Base-by-base conservation (phyloP, 2,888 invertebrate species). In the Oscheius sp. region DNA sequence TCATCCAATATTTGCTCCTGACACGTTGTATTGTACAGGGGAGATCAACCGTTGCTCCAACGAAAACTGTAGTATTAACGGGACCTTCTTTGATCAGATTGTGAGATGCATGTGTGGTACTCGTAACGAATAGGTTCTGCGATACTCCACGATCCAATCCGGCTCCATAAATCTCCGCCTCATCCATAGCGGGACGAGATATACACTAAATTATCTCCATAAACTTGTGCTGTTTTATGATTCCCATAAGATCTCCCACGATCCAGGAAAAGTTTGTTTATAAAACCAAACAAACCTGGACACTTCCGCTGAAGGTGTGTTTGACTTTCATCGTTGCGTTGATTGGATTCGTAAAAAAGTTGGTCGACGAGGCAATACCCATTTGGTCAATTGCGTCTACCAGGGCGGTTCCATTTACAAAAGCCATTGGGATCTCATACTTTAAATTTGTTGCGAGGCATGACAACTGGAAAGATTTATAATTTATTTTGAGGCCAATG, bases 381-480 rank as follows among this genome's bases (percentile, higher is more conserved):
- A 83, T 72, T 44, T 70, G 64, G 8, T 79, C 77, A 26, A 80
- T 80, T 6, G 80, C 77, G 30, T 82, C 80, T 22, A 81, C 74
- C 38, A 83, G 61, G 2, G 79, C 73, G 2, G 80, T 76, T 30
- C 82, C 83, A 47, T 84, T 84, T 24, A 83, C 74, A 66, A 74
- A 84, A 1, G 82, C 80, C 75, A 81, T 84, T 17, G 84, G 84
- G 44, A 84, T 82, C 70, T 84, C 84, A 68, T 82, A 84, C 41
- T 71, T 73, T 14, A 80, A 62, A 57, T 84, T 80, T 14, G 72
- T 74, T 0, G 80, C 82, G 22, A 74, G 67, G 61, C 84, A 84
- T 30, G 77, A 79, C 9, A 84, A 64, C 78, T 78, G 59, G 51
- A 77, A 72, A 28, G 8, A 50, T 28, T 17, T 44, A 17, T 8